phyloP scores from a whole-genome alignment of 2,888 invertebrate species.

The Tetheella fluctuosa region DNA sequence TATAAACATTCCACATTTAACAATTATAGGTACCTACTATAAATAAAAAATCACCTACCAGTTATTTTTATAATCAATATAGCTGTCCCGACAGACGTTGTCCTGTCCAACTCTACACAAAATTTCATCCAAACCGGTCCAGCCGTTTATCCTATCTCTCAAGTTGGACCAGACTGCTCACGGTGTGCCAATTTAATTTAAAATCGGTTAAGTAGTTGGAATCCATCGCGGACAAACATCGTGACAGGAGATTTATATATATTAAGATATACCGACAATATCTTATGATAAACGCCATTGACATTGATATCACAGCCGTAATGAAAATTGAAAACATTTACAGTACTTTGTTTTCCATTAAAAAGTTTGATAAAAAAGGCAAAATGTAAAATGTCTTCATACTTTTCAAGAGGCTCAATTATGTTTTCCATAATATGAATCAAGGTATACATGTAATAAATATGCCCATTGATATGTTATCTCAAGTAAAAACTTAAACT shows the following conservation, averaged over 20 bases:
- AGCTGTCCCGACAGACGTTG: too few relatives aligned
- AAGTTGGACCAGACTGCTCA: too few relatives aligned
- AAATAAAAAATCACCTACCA: constrained; percentile 19
- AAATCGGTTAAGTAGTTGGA: neutral
- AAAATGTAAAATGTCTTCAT: neutral
- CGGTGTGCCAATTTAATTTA: too few relatives aligned
- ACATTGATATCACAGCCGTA: constrained; percentile 65
- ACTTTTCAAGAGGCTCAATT: neutral
- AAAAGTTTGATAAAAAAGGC: neutral
- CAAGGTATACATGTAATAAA: neutral
- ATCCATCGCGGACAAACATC: too few relatives aligned
- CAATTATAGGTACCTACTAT: constrained; percentile 12
- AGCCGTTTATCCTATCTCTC: too few relatives aligned
- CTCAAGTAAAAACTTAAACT: too few relatives aligned
- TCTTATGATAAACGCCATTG: constrained; percentile 17
- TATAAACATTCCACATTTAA: neutral
- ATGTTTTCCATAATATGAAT: neutral
- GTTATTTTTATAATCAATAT: neutral
- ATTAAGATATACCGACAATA: too few relatives aligned
- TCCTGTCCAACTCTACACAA: too few relatives aligned
- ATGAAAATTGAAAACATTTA: constrained; percentile 29
- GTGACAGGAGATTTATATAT: too few relatives aligned
- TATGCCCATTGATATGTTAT: too few relatives aligned
- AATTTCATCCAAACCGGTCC: too few relatives aligned
- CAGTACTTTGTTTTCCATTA: neutral